phyloP scores from a whole-genome alignment of 2,888 invertebrate genomes.

The Melieria picta region DNA sequence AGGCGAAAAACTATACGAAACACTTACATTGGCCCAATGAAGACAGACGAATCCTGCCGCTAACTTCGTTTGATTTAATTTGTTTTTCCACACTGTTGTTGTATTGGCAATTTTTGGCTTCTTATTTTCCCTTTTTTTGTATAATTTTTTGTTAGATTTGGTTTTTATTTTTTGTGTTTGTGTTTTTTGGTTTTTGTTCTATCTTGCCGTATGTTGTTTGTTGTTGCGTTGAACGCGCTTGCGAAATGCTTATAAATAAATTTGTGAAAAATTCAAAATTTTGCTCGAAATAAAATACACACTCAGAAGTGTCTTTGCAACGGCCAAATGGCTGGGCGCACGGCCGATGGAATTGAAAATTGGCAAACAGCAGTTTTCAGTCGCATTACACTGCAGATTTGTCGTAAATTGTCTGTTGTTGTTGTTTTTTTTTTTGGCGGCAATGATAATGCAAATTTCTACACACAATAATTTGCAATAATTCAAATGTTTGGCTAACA shows the following conservation, averaged over 20 bases:
- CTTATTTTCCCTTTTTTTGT: too few species aligned
- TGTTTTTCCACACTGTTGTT: too few species aligned
- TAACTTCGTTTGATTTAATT: too few species aligned
- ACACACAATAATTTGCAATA: neutral
- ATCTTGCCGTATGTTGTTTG: neutral
- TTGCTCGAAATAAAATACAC: conserved; percentile 54
- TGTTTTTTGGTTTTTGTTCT: too few species aligned
- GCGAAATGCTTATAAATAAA: conserved; percentile 57
- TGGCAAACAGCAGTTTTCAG: neutral
- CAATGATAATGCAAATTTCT: conserved; percentile 6
- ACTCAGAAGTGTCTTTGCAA: conserved; percentile 46
- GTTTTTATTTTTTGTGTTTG: too few species aligned
- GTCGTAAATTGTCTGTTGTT: conserved; percentile 17
- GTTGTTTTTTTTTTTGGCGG: conserved; percentile 31
- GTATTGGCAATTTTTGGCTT: too few species aligned
- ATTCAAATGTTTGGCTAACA: too few species aligned
- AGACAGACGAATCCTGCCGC: too few species aligned
- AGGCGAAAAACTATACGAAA: too few species aligned
- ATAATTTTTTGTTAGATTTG: too few species aligned
- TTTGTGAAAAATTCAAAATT: conserved; percentile 41
- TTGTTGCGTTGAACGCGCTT: conserved; percentile 42
- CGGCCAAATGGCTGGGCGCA: conserved; percentile 22
- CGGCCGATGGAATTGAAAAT: conserved; percentile 5
- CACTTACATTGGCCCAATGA: too few species aligned
- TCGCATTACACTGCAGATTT: neutral